Evolutionary conservation across 2,113 vertebrate species (phyloP).

Genomic region (Tetrao urogallus): DNA sequence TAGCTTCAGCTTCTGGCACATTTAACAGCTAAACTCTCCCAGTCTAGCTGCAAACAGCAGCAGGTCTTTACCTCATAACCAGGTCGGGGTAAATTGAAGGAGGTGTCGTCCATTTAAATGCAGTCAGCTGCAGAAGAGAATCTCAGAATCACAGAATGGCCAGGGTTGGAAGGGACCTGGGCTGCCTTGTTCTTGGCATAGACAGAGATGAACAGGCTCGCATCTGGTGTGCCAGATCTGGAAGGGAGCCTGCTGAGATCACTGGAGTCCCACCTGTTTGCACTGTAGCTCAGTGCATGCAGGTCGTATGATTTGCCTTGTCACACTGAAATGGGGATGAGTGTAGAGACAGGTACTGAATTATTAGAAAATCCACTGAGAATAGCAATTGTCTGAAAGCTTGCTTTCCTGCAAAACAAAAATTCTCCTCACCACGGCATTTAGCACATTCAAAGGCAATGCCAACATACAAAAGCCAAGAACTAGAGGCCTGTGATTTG

Average conservation of each 20-base stretch:
- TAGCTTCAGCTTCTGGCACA: not conserved
- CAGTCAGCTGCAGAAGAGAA: not conserved
- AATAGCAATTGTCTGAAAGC: not conserved
- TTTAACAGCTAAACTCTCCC: not conserved
- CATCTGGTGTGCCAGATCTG: not conserved
- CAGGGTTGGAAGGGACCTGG: not conserved
- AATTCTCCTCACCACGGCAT: not conserved
- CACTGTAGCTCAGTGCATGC: not conserved
- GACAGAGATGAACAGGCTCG: not conserved
- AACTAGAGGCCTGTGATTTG: conserved; percentile 26
- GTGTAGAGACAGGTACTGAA: not conserved
- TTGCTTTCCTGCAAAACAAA: conserved; percentile 3
- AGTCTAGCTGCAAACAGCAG: not conserved
- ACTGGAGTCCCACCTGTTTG: not conserved
- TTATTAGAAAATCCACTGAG: not conserved
- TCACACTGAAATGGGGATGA: not conserved
- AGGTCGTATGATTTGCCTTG: not conserved
- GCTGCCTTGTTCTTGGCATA: not conserved
- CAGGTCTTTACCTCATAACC: not conserved
- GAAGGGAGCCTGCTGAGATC: not conserved
- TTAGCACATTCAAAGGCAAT: not conserved
- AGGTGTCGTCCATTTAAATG: not conserved
- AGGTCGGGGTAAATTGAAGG: not conserved
- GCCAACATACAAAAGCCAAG: conserved; percentile 4
- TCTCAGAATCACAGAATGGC: too few species aligned